Conservation (phyloP, 2,797 vertebrate species). For the Catamblyrhynchus diadema region DNA sequence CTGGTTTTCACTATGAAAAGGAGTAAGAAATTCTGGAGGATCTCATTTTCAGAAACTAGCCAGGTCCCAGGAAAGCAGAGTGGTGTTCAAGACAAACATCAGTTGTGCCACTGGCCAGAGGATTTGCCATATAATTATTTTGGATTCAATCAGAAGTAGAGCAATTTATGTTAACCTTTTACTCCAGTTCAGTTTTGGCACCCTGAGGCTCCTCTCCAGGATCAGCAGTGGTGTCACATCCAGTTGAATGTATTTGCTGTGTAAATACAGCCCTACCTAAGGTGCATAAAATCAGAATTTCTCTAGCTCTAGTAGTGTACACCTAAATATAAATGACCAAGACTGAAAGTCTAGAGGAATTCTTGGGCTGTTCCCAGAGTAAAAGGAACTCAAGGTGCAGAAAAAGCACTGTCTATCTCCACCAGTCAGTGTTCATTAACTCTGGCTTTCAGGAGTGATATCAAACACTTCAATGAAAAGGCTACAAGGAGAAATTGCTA, state of each 20-base stretch:
- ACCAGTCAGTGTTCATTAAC: neutral
- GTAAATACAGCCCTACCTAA: neutral
- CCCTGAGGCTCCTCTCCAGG: conserved; percentile 9
- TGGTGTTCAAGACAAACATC: neutral
- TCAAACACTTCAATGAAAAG: neutral
- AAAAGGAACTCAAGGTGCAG: neutral
- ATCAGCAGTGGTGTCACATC: neutral
- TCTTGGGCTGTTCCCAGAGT: neutral
- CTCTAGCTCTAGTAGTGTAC: neutral
- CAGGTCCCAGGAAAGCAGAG: neutral
- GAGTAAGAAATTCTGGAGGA: neutral
- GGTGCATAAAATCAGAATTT: neutral
- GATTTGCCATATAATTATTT: neutral
- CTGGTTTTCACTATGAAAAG: neutral
- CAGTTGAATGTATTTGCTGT: neutral
- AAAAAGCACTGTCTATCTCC: neutral
- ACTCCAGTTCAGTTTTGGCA: neutral
- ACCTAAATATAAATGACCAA: neutral
- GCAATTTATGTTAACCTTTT: neutral
- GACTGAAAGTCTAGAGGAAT: neutral
- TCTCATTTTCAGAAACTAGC: neutral
- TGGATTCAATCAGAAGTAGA: neutral
- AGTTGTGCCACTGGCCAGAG: neutral
- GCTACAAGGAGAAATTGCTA: neutral
- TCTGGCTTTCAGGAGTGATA: neutral